A percentile compares a stretch with the other conserved stretches of the same genome.
These are phyloP conservation scores for Halcyon senegalensis DNA, from an alignment of 2,113 vertebrate genomes.

Conservation along the genomic window DNA sequence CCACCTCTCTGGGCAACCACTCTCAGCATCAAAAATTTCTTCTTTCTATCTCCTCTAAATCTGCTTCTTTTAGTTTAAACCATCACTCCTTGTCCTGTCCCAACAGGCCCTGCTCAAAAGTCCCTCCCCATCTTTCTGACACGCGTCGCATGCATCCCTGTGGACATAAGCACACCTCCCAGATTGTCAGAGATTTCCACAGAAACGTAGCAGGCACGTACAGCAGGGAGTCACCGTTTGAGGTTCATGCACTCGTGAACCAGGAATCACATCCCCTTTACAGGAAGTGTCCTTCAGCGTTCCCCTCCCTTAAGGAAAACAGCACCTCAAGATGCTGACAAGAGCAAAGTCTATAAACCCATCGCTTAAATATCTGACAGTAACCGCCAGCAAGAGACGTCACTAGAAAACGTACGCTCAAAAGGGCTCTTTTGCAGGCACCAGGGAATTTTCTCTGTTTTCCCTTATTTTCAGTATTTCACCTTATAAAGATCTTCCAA, in stretches of 20 bases:
- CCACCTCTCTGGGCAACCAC: no score
- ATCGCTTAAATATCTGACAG: constrained; percentile 13
- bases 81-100: no score
- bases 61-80: no score
- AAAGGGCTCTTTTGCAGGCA: background rate
- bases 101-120: no score
- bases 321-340: constrained; percentile 23
- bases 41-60: no score
- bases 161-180: background rate
- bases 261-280: background rate
- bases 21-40: no score
- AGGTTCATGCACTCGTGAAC: background rate
- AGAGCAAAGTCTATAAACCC: background rate
- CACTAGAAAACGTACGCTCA: background rate
- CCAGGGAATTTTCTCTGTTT: background rate
- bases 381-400: background rate
- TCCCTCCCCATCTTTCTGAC: no score
- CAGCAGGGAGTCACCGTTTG: background rate
- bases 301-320: background rate
- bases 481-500: background rate
- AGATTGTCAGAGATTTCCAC: fast-evolving
- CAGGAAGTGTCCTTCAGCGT: background rate
- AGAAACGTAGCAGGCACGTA: background rate
- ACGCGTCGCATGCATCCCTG: background rate
- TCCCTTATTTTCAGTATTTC: constrained; percentile 3